phyloP scores from a whole-genome alignment of 1,140 invertebrate species.

The Drosophila yakuba region DNA sequence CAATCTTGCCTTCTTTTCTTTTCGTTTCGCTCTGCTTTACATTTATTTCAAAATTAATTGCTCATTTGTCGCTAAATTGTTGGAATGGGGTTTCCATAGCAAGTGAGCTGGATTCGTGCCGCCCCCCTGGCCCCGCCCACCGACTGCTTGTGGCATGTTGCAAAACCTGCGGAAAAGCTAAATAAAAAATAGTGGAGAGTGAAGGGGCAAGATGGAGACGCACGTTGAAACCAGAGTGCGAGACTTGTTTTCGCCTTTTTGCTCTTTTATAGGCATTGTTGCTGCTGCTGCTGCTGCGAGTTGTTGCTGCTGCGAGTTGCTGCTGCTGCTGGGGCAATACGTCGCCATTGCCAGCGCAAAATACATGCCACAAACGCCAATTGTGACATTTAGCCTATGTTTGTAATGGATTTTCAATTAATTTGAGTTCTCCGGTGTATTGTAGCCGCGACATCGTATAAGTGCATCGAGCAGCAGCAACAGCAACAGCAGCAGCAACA shows the following conservation, averaged over 20 bases:
- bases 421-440: conserved; percentile 83
- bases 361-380: conserved; percentile 83
- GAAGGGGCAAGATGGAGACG: conserved; percentile 6
- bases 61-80: conserved; percentile 82
- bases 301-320: conserved; percentile 3
- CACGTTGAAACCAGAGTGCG: conserved; percentile 75
- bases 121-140: conserved; percentile 40
- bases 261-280: conserved; percentile 79
- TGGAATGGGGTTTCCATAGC: conserved; percentile 82
- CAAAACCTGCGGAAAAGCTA: conserved; percentile 64
- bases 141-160: conserved; percentile 58
- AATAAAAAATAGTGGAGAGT: not conserved
- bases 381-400: conserved; percentile 84
- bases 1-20: conserved; percentile 13
- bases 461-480: conserved; percentile 50
- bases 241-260: conserved; percentile 81
- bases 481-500: conserved; percentile 37
- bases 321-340: conserved; percentile 61
- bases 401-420: conserved; percentile 84
- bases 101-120: conserved; percentile 34
- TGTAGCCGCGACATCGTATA: conserved; percentile 78
- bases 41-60: conserved; percentile 83
- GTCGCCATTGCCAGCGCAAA: conserved; percentile 72
- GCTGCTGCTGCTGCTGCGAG: conserved; percentile 35
- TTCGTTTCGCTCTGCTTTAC: conserved; percentile 53